Base-by-base conservation (phyloP, 1,140 invertebrate genomes). In the Andrena cerasifolii region DNA sequence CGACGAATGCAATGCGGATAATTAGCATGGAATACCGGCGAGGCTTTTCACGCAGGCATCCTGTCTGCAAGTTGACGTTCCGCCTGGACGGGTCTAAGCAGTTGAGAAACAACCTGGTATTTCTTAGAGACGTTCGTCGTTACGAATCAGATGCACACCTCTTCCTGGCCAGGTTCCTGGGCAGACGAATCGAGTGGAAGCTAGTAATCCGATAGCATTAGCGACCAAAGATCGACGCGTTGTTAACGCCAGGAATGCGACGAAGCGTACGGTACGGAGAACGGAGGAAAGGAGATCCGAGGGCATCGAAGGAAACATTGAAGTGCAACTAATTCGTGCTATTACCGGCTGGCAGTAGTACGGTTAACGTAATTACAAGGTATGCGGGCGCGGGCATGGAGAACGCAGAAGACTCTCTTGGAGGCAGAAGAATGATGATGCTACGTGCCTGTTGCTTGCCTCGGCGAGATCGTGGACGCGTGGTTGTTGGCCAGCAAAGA, bases 321-420 rank as follows among this genome's bases (percentile, higher is more conserved):
- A 83, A 82, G 75, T 82, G 77, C 75, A 68, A 79, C 62, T 75
- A 80, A 80, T 84, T 77, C 74, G 67, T 72, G 53, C 82, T 68
- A 84, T 75, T 83, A 73, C 78, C 51, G 62, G 49, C 59, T 83
- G 67, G 68, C 74, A 74, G 82, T 86, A 77, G 82, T 86, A 84
- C 86, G 83, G 86, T 91, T 89, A 89, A 88, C 87, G 86, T 91
- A 90, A 91, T 91, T 90, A 91, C 84, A 79, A 86, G 87, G 80
- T 85, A 68, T 68, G 73, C 72, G 31, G 43, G 74, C 73, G 66
- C 67, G 74, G 63, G 58, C 40, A 26, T 53, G 72, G 70, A 61
- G 78, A 80, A 59, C 66, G 51, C 36, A 67, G 58, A 83, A 85
- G 83, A 85, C 83, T 86, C 84, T 67, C 40, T 56, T 21, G 47